phyloP scores from a whole-genome alignment of 2,113 vertebrate species.

The Oryzias javanicus region DNA sequence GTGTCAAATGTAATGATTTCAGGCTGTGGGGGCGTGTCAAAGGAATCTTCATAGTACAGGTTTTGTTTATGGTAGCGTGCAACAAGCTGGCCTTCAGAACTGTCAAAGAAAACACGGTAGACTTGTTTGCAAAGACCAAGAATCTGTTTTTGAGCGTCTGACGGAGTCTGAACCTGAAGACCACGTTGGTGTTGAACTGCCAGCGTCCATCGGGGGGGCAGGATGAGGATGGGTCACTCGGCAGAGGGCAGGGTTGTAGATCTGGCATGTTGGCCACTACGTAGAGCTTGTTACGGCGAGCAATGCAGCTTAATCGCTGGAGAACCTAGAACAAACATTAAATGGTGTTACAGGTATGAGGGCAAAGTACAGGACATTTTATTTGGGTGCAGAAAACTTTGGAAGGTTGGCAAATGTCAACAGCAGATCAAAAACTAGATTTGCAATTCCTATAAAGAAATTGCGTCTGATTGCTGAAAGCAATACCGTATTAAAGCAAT shows the following conservation, averaged over 20 bases:
- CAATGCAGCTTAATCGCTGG: slow-evolving; percentile 90
- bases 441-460: too few relatives aligned
- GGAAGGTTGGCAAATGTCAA: too few relatives aligned
- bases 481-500: too few relatives aligned
- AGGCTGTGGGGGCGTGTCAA: slow-evolving; percentile 72
- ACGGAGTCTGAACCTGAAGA: slow-evolving; percentile 63
- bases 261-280: slow-evolving; percentile 89
- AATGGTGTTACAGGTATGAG: too few relatives aligned
- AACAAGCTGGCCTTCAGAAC: slow-evolving; percentile 78
- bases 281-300: slow-evolving; percentile 80
- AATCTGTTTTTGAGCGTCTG: neutral
- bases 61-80: slow-evolving; percentile 90
- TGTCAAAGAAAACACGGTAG: neutral
- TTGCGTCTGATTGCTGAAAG: too few relatives aligned
- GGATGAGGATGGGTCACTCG: slow-evolving; percentile 50
- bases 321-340: slow-evolving; percentile 77
- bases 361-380: too few relatives aligned
- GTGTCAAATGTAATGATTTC: slow-evolving; percentile 85
- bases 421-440: too few relatives aligned
- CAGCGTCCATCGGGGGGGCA: slow-evolving; percentile 86
- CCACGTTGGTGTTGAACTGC: slow-evolving; percentile 94
- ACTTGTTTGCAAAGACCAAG: neutral
- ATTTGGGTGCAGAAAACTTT: too few relatives aligned
- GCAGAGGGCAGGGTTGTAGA: slow-evolving; percentile 78
- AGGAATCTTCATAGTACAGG: slow-evolving; percentile 86